phyloP scores from a whole-genome alignment of 2,797 vertebrate species.

The Malurus splendens region DNA sequence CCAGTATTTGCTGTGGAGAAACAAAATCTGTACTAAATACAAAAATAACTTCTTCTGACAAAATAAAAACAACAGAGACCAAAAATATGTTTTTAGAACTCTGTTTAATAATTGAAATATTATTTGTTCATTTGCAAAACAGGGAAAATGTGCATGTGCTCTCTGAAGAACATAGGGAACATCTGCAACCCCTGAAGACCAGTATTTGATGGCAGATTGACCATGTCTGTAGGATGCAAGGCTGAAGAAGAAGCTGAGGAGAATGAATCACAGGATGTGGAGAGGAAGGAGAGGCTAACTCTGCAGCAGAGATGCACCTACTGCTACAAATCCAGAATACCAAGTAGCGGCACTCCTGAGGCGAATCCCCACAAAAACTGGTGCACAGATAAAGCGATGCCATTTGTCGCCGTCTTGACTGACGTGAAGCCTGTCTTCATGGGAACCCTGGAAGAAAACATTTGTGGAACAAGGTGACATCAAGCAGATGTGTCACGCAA shows the following conservation, averaged over 20 bases:
- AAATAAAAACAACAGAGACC: not conserved
- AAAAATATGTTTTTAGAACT: not conserved
- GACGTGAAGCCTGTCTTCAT: not conserved
- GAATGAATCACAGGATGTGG: not conserved
- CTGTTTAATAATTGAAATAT: constrained; percentile 25
- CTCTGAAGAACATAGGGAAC: not conserved
- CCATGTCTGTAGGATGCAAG: not conserved
- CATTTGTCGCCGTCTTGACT: not conserved
- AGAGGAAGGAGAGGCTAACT: not conserved
- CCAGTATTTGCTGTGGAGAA: not conserved
- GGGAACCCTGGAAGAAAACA: not conserved
- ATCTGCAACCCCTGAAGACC: not conserved
- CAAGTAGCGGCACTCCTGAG: accelerated
- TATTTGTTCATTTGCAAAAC: not conserved
- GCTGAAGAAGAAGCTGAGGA: not conserved
- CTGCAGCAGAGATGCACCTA: accelerated
- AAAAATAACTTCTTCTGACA: not conserved
- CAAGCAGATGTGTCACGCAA: not conserved
- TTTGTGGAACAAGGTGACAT: not conserved
- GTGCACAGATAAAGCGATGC: accelerated
- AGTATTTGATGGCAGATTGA: not conserved
- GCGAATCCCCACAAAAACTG: not conserved
- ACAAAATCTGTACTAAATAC: not conserved
- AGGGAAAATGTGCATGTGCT: not conserved
- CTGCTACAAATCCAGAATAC: not conserved